These are phyloP conservation scores for Papilio demoleus DNA, from an alignment of 2,888 invertebrate genomes.

Conservation along the genomic window DNA sequence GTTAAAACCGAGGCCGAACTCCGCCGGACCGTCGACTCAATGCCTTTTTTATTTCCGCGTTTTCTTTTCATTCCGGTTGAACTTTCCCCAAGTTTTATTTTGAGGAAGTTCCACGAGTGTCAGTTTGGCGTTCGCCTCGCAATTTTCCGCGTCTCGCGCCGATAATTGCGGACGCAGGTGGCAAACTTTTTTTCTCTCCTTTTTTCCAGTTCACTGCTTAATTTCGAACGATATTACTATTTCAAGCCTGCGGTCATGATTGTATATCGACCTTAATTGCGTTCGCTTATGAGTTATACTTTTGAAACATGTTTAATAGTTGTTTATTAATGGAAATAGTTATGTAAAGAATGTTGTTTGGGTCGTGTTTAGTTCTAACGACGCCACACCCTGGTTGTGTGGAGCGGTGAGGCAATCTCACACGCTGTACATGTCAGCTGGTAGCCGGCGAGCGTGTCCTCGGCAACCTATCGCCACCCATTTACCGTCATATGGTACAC, in stretches of 20 bases:
- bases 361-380: background rate
- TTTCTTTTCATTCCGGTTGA: constrained; percentile 81
- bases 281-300: background rate
- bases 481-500: constrained; percentile 55
- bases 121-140: constrained; percentile 78
- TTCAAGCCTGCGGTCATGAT: constrained; percentile 38
- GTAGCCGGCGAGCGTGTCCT: constrained; percentile 39
- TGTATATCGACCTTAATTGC: constrained; percentile 17
- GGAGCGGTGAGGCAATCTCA: constrained; percentile 27
- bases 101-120: constrained; percentile 80
- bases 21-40: constrained; percentile 78
- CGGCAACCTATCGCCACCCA: constrained; percentile 59
- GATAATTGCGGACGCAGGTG: constrained; percentile 82
- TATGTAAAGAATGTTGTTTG: constrained; percentile 13
- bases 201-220: constrained; percentile 46
- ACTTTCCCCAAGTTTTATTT: constrained; percentile 79
- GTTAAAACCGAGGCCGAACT: constrained; percentile 73
- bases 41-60: constrained; percentile 81
- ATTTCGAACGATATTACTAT: constrained; percentile 46
- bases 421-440: constrained; percentile 39
- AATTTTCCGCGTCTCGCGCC: constrained; percentile 79
- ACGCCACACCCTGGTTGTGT: constrained; percentile 39
- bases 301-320: background rate
- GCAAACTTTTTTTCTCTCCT: constrained; percentile 59
- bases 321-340: constrained; percentile 5